Evolutionary conservation across 2,797 vertebrate species (phyloP).

Genomic region (Falco rusticolus): DNA sequence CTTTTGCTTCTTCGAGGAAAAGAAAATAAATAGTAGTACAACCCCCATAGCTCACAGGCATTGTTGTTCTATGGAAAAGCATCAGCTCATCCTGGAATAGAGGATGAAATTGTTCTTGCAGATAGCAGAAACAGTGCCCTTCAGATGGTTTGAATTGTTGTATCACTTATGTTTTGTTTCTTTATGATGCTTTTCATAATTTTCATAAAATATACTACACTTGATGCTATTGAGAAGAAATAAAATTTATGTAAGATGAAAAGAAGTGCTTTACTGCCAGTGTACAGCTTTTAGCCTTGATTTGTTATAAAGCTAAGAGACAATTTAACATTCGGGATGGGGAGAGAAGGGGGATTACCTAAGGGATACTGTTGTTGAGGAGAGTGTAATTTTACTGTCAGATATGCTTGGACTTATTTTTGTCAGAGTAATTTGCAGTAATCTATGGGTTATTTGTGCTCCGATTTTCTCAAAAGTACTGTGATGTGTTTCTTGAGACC

Average conservation of each 20-base stretch:
- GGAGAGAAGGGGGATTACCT: slow-evolving; percentile 74
- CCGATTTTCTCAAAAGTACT: slow-evolving; percentile 33
- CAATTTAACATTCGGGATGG: slow-evolving; percentile 82
- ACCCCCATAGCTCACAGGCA: neutral
- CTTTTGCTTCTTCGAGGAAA: neutral
- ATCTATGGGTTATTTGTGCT: slow-evolving; percentile 80
- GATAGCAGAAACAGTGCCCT: neutral
- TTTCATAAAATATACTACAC: slow-evolving; percentile 79
- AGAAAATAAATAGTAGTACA: neutral
- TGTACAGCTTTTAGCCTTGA: slow-evolving; percentile 79
- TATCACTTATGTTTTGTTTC: slow-evolving; percentile 32
- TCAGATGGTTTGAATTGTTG: slow-evolving; percentile 20
- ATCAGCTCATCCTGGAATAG: neutral
- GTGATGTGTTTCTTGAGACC: slow-evolving; percentile 52
- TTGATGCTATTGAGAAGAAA: slow-evolving; percentile 79
- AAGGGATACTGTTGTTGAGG: slow-evolving; percentile 85
- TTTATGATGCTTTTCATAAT: slow-evolving; percentile 50
- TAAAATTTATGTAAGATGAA: slow-evolving; percentile 77
- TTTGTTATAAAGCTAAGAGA: slow-evolving; percentile 86
- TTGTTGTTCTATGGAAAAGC: neutral
- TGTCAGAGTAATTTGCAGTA: slow-evolving; percentile 85
- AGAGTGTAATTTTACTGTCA: slow-evolving; percentile 86
- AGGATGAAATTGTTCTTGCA: neutral
- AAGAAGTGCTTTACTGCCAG: slow-evolving; percentile 81
- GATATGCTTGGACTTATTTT: slow-evolving; percentile 85